Evolutionary conservation across 2,888 invertebrate genomes (phyloP).

Genomic region (Sericinus montela): DNA sequence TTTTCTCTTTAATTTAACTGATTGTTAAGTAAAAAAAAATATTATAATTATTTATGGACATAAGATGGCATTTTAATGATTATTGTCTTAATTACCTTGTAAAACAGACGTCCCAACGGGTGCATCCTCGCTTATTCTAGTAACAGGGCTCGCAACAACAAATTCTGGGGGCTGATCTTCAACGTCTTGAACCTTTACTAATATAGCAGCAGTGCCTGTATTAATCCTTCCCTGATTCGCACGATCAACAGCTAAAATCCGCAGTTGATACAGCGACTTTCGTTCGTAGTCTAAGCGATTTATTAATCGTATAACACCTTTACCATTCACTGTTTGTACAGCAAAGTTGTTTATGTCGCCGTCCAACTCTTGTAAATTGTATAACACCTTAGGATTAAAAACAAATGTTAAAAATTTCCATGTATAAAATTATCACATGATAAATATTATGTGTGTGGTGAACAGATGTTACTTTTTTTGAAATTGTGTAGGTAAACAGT

Average conservation of each 20-base stretch:
- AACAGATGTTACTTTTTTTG: too few relatives aligned
- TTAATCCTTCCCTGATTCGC: conserved; percentile 91
- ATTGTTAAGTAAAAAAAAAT: too few relatives aligned
- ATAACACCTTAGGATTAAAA: conserved; percentile 81
- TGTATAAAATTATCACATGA: too few relatives aligned
- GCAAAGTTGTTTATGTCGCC: conserved; percentile 88
- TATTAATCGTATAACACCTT: conserved; percentile 88
- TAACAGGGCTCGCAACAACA: conserved; percentile 91
- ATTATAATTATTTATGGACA: background rate
- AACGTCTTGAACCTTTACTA: conserved; percentile 90
- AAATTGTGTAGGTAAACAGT: too few relatives aligned
- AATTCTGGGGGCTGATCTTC: conserved; percentile 96
- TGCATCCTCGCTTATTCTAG: conserved; percentile 91
- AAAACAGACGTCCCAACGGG: conserved; percentile 89
- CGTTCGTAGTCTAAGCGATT: conserved; percentile 91
- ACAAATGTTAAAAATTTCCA: too few relatives aligned
- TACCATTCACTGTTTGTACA: conserved; percentile 90
- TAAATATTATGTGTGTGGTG: too few relatives aligned
- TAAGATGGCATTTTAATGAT: background rate
- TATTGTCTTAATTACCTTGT: conserved; percentile 80
- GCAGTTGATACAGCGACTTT: conserved; percentile 91
- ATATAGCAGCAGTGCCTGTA: conserved; percentile 92
- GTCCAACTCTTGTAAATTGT: conserved; percentile 90
- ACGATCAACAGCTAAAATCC: conserved; percentile 89
- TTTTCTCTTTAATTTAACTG: too few relatives aligned